phyloP scores from a whole-genome alignment of 2,888 invertebrate genomes.

The Cephus runcator region DNA sequence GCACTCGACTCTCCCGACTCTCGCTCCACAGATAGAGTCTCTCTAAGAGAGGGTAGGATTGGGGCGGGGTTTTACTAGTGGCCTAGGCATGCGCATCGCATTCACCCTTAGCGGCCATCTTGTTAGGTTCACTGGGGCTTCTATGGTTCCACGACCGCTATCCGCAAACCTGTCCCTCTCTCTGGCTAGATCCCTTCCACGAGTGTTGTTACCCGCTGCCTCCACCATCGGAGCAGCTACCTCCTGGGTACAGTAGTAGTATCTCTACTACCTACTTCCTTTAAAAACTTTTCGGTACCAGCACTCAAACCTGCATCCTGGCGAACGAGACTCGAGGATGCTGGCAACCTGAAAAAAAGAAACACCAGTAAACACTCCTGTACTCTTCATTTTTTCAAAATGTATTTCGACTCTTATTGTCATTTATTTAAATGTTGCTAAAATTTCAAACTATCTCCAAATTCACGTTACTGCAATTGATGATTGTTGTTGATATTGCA shows the following conservation, averaged over 20 bases:
- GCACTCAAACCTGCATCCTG: not conserved
- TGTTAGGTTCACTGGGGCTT: constrained; percentile 38
- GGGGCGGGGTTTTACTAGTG: constrained; percentile 34
- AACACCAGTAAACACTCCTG: not conserved
- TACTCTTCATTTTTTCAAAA: not conserved
- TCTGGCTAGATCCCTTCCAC: constrained; percentile 20
- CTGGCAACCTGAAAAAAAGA: not conserved
- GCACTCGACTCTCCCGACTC: not conserved
- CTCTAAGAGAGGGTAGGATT: constrained; percentile 14
- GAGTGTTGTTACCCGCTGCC: not conserved
- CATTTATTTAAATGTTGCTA: not conserved
- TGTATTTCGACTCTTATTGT: not conserved
- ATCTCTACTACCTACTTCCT: not conserved
- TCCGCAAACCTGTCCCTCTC: constrained; percentile 38
- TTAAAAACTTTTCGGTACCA: not conserved
- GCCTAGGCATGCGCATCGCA: constrained; percentile 48
- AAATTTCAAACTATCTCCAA: not conserved
- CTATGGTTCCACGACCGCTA: constrained; percentile 57
- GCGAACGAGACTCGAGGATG: not conserved
- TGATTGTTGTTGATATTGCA: not conserved
- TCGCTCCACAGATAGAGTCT: not conserved
- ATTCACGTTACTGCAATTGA: not conserved
- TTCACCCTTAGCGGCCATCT: constrained; percentile 53
- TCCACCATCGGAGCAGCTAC: not conserved
- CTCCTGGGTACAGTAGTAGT: not conserved